Base-by-base conservation (phyloP, 2,888 invertebrate species). In the Callimorpha dominula region DNA sequence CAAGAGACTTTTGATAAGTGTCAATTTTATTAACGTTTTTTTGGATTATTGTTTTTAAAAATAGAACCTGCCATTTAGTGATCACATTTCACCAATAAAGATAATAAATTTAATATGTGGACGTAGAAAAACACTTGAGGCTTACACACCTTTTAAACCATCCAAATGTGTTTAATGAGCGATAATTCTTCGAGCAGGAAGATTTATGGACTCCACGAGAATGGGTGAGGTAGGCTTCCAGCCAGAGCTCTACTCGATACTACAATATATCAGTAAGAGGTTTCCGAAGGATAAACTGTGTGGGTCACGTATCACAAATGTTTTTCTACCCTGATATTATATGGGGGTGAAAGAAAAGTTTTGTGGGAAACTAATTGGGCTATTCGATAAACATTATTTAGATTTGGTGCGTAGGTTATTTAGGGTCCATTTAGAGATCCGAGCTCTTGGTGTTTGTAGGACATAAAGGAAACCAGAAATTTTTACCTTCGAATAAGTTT, bases 241-340 rank as follows among this genome's bases (percentile, higher is more conserved):
- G 74, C 76, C 84, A 81, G 83, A 76, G 75, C 76, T 77, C 80
- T 73, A 72, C 80, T 84, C 85, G 84, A 86, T 86, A 86, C 88
- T 87, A 87, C 88, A 86, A 93, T 94, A 92, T 93, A 93, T 93
- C 92, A 92, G 87, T 87, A 87, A 81, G 88, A 81, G 87, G 88
- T 84, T 88, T 84, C 85, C 89, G 71, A 81, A 88, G 91, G 92
- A 90, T 90, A 89, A 89, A 90, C 86, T 89, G 90, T 89, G 87
- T 88, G 88, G 91, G 90, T 93, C 93, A 94, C 93, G 93, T 93
- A 90, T 88, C 82, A 85, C 86, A 87, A 91, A 89, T 93, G 93
- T 93, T 94, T 93, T 93, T 89, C 91, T 85, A 90, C 90, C 91
- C 87, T 80, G 81, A 84, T 88, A 89, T 91, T 91, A 92, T 90